phyloP scores from a whole-genome alignment of 1,140 invertebrate species.

The Nasonia giraulti region DNA sequence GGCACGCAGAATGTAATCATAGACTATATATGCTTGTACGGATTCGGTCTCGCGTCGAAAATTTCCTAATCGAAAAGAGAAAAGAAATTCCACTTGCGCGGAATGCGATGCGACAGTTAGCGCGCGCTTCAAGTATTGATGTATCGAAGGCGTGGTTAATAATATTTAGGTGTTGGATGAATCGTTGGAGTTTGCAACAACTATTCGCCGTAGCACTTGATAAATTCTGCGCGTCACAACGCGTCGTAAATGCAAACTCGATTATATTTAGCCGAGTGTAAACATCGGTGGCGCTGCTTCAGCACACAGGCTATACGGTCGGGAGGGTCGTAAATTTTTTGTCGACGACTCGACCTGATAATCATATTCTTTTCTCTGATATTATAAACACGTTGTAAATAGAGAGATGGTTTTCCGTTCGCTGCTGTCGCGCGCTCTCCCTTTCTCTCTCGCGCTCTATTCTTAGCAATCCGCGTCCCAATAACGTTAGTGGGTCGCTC shows the following conservation, averaged over 20 bases:
- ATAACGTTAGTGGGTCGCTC: conserved; percentile 40
- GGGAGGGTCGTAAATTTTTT: neutral
- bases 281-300: neutral
- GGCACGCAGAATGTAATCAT: too few species aligned
- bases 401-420: neutral
- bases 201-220: neutral
- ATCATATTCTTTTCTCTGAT: conserved; percentile 3
- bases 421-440: neutral
- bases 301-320: neutral
- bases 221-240: neutral
- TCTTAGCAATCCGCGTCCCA: conserved; percentile 35
- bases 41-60: too few species aligned
- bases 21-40: too few species aligned
- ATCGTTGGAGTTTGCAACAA: too few species aligned
- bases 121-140: too few species aligned
- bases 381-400: conserved; percentile 40
- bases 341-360: too few species aligned
- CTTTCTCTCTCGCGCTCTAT: conserved; percentile 12
- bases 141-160: too few species aligned
- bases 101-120: too few species aligned
- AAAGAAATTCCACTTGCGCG: too few species aligned
- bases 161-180: too few species aligned
- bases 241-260: neutral
- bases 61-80: too few species aligned
- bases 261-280: neutral